phyloP scores from a whole-genome alignment of 2,113 vertebrate species.

The Nipponia nippon region DNA sequence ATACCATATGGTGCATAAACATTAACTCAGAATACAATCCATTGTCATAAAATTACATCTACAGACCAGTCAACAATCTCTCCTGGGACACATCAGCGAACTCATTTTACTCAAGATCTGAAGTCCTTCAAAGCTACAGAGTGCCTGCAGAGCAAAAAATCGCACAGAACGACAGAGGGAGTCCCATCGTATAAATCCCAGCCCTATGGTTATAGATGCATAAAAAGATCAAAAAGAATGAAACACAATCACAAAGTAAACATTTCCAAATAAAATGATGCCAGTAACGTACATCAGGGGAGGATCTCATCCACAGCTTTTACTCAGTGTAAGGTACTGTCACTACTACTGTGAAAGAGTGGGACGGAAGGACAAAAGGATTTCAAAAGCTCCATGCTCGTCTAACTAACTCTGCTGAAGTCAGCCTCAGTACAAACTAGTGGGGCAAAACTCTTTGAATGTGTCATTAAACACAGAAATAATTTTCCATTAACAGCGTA shows the following conservation, averaged over 20 bases:
- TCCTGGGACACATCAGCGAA: conserved; percentile 39
- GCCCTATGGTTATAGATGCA: not conserved
- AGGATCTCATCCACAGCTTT: not conserved
- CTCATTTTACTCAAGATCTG: conserved; percentile 18
- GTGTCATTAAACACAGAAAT: too few species aligned
- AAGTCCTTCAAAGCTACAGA: conserved; percentile 19
- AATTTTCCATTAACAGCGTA: too few species aligned
- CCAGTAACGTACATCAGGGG: not conserved
- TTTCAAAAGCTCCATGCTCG: not conserved
- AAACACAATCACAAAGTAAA: conserved; percentile 2
- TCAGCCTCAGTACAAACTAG: not conserved
- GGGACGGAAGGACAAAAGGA: not conserved
- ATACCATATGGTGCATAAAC: conserved; percentile 12
- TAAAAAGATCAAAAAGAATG: conserved; percentile 37
- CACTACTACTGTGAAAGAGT: not conserved
- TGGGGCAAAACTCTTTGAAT: too few species aligned
- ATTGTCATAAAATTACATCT: not conserved
- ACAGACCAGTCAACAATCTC: conserved; percentile 9
- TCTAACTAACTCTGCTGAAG: not conserved
- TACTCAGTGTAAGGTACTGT: not conserved
- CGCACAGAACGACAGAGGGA: conserved; percentile 1
- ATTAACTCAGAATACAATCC: conserved; percentile 29
- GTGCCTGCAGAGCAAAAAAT: not conserved
- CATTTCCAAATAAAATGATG: not conserved
- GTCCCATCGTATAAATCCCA: not conserved